Percentiles rank a stretch among this genome's conserved stretches.
Evolutionary conservation across 2,888 invertebrate genomes (phyloP).

Genomic region (Netelia virgata): DNA sequence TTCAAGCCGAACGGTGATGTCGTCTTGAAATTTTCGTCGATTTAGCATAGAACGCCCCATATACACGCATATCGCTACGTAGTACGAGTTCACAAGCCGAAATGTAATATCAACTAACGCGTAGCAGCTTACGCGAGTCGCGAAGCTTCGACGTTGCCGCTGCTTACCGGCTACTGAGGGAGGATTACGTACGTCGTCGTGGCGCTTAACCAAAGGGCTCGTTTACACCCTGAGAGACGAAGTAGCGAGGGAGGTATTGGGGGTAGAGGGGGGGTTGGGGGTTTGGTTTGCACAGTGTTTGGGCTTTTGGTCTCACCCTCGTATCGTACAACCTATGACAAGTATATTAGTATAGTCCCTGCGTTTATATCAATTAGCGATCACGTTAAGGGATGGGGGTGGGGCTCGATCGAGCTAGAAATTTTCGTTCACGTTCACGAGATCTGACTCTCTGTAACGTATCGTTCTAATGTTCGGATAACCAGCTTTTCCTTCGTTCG

Average conservation of each 20-base stretch:
- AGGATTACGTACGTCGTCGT: constrained; percentile 62
- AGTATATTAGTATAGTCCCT: constrained; percentile 82
- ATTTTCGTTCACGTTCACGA: constrained; percentile 48
- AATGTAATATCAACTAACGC: constrained; percentile 71
- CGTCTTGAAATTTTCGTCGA: neutral
- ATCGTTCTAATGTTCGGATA: neutral
- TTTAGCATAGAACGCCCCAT: neutral
- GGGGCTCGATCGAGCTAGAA: neutral
- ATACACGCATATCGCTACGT: neutral
- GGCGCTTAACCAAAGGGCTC: constrained; percentile 64
- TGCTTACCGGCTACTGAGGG: constrained; percentile 62
- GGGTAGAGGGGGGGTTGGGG: constrained; percentile 60
- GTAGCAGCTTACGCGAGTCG: constrained; percentile 58
- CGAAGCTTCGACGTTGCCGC: constrained; percentile 48
- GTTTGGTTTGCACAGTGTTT: constrained; percentile 60
- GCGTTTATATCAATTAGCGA: constrained; percentile 85
- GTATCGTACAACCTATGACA: constrained; percentile 80
- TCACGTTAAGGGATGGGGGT: constrained; percentile 83
- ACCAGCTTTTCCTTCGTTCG: too few relatives aligned
- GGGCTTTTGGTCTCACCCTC: constrained; percentile 68
- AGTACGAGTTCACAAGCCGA: constrained; percentile 46
- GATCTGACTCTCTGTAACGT: constrained; percentile 36
- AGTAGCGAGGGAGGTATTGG: constrained; percentile 37
- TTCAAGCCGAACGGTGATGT: neutral
- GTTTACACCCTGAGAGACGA: constrained; percentile 57